Evolutionary conservation across 2,797 vertebrate genomes (phyloP), one percentile per base, ranked within the genome.

Genomic region (Manis crassicaudata): DNA sequence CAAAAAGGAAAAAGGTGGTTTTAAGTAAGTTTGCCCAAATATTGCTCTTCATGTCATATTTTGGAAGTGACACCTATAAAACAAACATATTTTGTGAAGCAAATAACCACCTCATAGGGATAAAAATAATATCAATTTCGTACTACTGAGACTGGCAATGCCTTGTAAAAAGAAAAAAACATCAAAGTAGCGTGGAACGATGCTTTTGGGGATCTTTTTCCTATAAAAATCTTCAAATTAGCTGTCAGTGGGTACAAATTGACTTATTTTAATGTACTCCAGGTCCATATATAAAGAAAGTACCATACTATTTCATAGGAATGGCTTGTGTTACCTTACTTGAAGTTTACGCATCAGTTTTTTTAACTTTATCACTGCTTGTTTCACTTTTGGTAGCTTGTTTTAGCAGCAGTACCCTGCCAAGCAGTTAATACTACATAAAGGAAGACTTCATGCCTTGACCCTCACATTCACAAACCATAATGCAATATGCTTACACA

Each of bases 261-360:
- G 40, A 82, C 20, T 68, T 75, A 94, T 87, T 96, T 98, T 92
- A 92, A 91, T 77, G 85, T 52, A 76, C 23, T 96, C 35, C 11
- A 56, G 60, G 23, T 37, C 56, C 60, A 35, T 27, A 62, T 60
- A 75, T 70, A 90, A 83, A 77, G 65, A 63, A 94, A 35, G 4
- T 65, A 58, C 14, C 32, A 50, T 16, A 5, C 25, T 92, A 14
- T 90, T 95, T 70, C 86, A 72, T 50, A 70, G 40, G 27, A 79
- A 54, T 46, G 23, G 21, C 40, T 92, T 75, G 16, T 79, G 32
- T 50, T 94, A 35, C n/a, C 29, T 92, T 87, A 91, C 23, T 80
- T 93, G 73, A 89, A 32, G 35, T 81, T 96, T 87, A 87, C 17
- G 67, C 7, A 76, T 25, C 35, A n/a, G 16, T 8, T 77, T 91